Conservation (phyloP, 2,888 invertebrate species). For the Lithophane semibrunnea region DNA sequence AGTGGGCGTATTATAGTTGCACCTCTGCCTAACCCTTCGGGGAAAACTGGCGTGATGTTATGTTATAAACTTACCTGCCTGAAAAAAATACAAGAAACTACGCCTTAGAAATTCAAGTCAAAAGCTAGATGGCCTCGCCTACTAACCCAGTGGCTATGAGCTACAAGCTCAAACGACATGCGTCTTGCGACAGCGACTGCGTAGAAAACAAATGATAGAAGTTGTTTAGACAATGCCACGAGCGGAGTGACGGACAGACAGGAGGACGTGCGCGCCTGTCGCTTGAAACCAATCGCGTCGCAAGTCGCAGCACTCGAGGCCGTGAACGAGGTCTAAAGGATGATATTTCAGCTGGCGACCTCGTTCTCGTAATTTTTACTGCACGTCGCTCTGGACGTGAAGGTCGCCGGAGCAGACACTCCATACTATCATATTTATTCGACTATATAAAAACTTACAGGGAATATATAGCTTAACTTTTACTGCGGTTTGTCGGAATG, state of each 20-base stretch:
- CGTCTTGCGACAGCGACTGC: too few species aligned
- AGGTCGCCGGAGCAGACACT: constrained; percentile 47
- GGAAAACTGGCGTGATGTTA: too few species aligned
- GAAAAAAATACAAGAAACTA: background rate
- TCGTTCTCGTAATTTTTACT: constrained; percentile 54
- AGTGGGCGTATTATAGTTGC: too few species aligned
- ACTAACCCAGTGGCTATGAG: too few species aligned
- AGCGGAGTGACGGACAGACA: background rate
- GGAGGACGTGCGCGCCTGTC: background rate
- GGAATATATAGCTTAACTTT: constrained; percentile 16
- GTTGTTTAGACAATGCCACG: background rate
- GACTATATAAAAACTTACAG: constrained; percentile 28
- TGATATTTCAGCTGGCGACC: constrained; percentile 52
- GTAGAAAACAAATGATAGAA: background rate
- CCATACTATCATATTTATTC: constrained; percentile 38
- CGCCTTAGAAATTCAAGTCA: background rate
- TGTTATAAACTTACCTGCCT: background rate
- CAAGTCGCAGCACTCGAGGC: background rate
- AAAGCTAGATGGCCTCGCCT: background rate
- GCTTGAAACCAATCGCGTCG: background rate
- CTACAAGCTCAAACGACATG: background rate
- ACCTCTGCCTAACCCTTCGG: too few species aligned
- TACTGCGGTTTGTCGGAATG: background rate
- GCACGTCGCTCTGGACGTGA: constrained; percentile 32
- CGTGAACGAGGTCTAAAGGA: constrained; percentile 14